These are phyloP conservation scores for Lamellibrachia luymesi DNA, from an alignment of 1,140 invertebrate species.

Conservation along the genomic window DNA sequence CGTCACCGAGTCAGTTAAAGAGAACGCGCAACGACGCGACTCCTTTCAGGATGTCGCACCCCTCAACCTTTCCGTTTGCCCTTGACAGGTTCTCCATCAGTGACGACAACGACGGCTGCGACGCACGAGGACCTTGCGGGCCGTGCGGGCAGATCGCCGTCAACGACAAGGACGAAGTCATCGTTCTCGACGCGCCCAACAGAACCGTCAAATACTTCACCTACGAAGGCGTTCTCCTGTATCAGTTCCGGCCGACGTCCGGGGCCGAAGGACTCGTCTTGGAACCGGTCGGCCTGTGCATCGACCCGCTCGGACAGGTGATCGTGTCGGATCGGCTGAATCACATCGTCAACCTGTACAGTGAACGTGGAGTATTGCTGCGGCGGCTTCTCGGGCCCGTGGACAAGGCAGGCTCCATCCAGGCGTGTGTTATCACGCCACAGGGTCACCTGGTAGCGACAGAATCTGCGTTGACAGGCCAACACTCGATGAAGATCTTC, in stretches of 20 bases:
- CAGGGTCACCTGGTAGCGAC: conserved; percentile 49
- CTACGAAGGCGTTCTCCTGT: conserved; percentile 37
- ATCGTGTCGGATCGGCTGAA: conserved; percentile 46
- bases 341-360: conserved; percentile 46
- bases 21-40: too few relatives aligned
- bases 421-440: conserved; percentile 44
- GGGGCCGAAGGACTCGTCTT: conserved; percentile 33
- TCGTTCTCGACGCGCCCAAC: conserved; percentile 41
- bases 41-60: background rate
- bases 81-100: background rate
- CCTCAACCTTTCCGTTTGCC: background rate
- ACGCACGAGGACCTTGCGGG: conserved; percentile 26
- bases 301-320: conserved; percentile 38
- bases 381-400: conserved; percentile 40
- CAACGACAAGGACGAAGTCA: conserved; percentile 42
- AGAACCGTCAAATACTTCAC: conserved; percentile 38
- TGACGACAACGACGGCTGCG: conserved; percentile 17
- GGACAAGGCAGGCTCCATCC: conserved; percentile 42
- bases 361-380: conserved; percentile 39
- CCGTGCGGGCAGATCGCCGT: conserved; percentile 35
- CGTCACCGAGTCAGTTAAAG: too few relatives aligned
- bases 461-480: conserved; percentile 44
- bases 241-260: conserved; percentile 38
- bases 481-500: conserved; percentile 51
- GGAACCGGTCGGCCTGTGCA: conserved; percentile 37